Percentiles rank a stretch among this genome's conserved stretches.
Conservation (phyloP, 2,797 vertebrate genomes). For the Falco concolor region DNA sequence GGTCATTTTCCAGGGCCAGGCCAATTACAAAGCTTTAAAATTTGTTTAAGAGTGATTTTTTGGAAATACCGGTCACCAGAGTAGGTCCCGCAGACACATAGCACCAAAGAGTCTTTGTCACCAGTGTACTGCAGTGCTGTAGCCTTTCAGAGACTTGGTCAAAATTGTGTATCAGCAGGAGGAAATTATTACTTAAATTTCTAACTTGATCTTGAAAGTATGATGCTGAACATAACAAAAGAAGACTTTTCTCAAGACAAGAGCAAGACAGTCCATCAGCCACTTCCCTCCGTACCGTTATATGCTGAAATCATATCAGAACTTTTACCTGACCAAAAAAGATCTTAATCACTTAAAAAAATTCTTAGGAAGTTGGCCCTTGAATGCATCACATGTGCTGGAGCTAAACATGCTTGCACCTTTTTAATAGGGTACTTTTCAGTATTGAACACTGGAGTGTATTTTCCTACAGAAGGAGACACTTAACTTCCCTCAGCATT, state of each 20-base stretch:
- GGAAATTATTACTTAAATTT: background rate
- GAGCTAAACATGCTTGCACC: slow-evolving; percentile 59
- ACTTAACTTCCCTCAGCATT: slow-evolving; percentile 69
- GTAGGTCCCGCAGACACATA: background rate
- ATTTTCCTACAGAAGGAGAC: slow-evolving; percentile 51
- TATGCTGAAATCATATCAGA: slow-evolving; percentile 24
- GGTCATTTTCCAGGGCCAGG: background rate
- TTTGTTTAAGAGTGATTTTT: background rate
- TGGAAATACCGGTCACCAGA: background rate
- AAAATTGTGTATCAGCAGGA: background rate
- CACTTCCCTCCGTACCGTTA: background rate
- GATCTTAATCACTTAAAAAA: slow-evolving; percentile 4
- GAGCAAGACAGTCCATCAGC: background rate
- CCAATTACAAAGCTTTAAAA: background rate
- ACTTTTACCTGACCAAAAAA: slow-evolving; percentile 19
- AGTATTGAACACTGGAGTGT: slow-evolving; percentile 51
- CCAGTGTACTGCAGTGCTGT: background rate
- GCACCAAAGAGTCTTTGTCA: background rate
- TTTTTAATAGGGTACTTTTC: slow-evolving; percentile 63
- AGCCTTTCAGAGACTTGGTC: background rate
- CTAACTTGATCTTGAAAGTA: background rate
- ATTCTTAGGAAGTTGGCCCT: slow-evolving; percentile 37
- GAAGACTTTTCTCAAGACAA: background rate
- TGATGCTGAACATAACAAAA: background rate
- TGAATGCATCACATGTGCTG: slow-evolving; percentile 46